phyloP scores from a whole-genome alignment of 2,888 invertebrate genomes.

The Caenorhabditis sinica region DNA sequence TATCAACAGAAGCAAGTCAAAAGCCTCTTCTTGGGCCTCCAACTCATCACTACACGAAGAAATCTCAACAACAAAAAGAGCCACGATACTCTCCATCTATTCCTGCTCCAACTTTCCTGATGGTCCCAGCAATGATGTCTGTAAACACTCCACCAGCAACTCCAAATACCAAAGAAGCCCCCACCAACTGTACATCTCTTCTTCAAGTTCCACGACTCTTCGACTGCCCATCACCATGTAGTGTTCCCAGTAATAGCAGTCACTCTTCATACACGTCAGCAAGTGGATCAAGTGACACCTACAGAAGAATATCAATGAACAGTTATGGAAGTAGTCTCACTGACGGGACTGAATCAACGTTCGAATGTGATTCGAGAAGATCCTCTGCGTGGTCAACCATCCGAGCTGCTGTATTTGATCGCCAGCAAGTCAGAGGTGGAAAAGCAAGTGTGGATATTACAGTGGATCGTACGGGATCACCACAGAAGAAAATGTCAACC shows the following conservation, averaged over 20 bases:
- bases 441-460: conserved; percentile 71
- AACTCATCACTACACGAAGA: conserved; percentile 56
- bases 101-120: conserved; percentile 76
- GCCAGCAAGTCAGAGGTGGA: conserved; percentile 62
- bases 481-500: conserved; percentile 73
- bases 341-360: conserved; percentile 75
- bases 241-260: conserved; percentile 76
- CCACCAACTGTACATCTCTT: conserved; percentile 48
- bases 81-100: conserved; percentile 62
- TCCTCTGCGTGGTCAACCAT: conserved; percentile 77
- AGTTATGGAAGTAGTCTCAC: conserved; percentile 77
- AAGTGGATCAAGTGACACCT: conserved; percentile 73
- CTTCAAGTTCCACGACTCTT: conserved; percentile 74
- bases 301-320: conserved; percentile 76
- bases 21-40: conserved; percentile 68
- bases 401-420: conserved; percentile 73
- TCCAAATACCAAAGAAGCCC: conserved; percentile 65
- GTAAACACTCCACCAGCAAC: conserved; percentile 75
- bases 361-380: conserved; percentile 76
- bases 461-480: conserved; percentile 52
- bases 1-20: conserved; percentile 71
- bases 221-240: conserved; percentile 76
- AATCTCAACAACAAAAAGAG: conserved; percentile 41
- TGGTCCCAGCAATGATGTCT: conserved; percentile 78
- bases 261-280: conserved; percentile 76